Base-by-base conservation (phyloP, 64 coral and sea anemone genomes). In the Platygyra sinensis region DNA sequence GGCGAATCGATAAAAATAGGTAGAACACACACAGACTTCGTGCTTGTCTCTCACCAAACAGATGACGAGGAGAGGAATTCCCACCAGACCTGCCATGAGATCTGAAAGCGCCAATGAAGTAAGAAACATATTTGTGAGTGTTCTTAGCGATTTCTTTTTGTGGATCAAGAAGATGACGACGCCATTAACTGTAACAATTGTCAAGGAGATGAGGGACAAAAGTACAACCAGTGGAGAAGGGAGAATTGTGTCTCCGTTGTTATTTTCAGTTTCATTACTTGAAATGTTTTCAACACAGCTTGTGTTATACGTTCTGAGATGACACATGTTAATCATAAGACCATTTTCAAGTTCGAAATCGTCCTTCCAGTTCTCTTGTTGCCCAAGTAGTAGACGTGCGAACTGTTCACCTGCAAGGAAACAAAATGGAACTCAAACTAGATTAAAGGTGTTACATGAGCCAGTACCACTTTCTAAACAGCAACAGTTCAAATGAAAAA, bases 101-200 rank as follows among this genome's bases (percentile, higher is more conserved):
- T 91, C 90, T 18, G 80, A 85, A 61, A 91, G 33, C 1, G 90
- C 90, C 10, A 91, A 28, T 10, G 79, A 84, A n/a, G 80, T 75
- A 11, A 91, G 81, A 65, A 91, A 77, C 50, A 86, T 74, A 24
- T 91, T 91, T 20, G 90, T 91, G 31, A 77, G 33, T 24, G 79
- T 86, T 74, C 81, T 75, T 4, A 91, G 59, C 25, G 60, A 50
- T 33, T 52, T 65, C 54, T 86, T 74, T 60, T 77, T 86, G 12
- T 18, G 84, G 14, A 91, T 64, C 24, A 91, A 75, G 49, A 46
- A 67, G 69, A 91, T 77, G 14, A 91, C 72, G 1, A 80, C 73
- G 9, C 39, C 25, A 82, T 91, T 91, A 6, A 38, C 60, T 3
- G 39, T 60, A 62, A 63, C 10, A 27, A 91, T 91, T 5, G 86